Conservation (phyloP, 1,140 invertebrate species). For the Drosophila auraria region DNA sequence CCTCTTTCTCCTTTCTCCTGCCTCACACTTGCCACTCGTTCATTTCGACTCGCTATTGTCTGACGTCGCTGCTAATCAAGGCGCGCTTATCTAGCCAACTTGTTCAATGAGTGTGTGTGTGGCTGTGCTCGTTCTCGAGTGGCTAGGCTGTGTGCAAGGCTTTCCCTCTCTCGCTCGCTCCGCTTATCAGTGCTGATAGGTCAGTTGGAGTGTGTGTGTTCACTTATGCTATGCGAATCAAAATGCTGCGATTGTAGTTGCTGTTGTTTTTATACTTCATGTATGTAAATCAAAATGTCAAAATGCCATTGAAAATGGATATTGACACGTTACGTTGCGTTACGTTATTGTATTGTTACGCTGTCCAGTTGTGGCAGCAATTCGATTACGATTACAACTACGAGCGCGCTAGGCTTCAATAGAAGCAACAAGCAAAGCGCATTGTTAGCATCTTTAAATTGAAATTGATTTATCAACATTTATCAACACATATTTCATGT, state of each 20-base stretch:
- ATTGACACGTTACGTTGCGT: slow-evolving; percentile 56
- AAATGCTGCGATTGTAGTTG: slow-evolving; percentile 33
- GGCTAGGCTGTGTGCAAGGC: slow-evolving; percentile 16
- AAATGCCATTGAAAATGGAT: slow-evolving; percentile 67
- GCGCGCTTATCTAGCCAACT: slow-evolving; percentile 75
- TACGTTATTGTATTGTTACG: slow-evolving; percentile 21
- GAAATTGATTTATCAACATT: not conserved
- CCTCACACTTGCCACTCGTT: slow-evolving; percentile 49
- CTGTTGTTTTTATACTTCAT: slow-evolving; percentile 23
- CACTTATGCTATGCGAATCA: slow-evolving; percentile 57
- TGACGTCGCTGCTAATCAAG: slow-evolving; percentile 71
- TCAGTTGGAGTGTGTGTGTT: slow-evolving; percentile 48
- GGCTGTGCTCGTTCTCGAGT: slow-evolving; percentile 41
- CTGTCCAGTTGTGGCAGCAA: slow-evolving; percentile 28
- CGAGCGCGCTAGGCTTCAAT: slow-evolving; percentile 21
- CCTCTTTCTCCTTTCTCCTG: slow-evolving; percentile 6
- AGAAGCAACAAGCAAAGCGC: slow-evolving; percentile 15
- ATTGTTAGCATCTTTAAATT: slow-evolving; percentile 20
- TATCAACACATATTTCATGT: not conserved
- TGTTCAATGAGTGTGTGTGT: slow-evolving; percentile 24
- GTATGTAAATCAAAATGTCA: slow-evolving; percentile 31
- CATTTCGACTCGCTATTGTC: slow-evolving; percentile 73
- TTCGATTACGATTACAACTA: slow-evolving; percentile 49
- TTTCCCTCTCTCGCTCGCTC: slow-evolving; percentile 22
- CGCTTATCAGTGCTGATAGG: slow-evolving; percentile 66